A percentile compares a stretch with the other conserved stretches of the same genome.
Evolutionary conservation across 2,797 vertebrate genomes (phyloP).

Genomic region (Columba guinea): DNA sequence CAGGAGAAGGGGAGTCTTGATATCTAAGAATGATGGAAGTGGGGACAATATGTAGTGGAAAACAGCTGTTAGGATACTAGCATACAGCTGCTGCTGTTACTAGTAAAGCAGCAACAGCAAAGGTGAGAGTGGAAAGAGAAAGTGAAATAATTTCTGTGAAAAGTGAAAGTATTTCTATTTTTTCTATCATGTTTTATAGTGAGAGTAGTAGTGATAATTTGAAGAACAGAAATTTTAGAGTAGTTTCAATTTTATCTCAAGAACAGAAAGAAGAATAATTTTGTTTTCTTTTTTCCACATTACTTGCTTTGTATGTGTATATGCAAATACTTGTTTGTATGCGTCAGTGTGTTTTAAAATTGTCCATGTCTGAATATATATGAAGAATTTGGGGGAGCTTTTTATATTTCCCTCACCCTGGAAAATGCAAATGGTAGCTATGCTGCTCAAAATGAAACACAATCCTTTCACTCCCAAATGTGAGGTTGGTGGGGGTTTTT

Average conservation of each 20-base stretch:
- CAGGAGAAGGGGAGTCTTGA: neutral
- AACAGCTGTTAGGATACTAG: neutral
- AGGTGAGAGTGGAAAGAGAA: neutral
- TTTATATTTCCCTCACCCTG: neutral
- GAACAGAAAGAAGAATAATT: neutral
- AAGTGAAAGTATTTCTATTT: neutral
- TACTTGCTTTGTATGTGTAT: neutral
- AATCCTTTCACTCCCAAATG: neutral
- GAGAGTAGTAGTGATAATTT: neutral
- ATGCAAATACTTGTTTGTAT: neutral
- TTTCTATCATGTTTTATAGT: neutral
- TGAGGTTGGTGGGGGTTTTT: neutral
- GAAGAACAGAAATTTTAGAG: neutral
- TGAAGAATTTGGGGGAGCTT: neutral
- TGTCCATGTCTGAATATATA: neutral
- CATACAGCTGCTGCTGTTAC: neutral
- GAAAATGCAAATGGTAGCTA: neutral
- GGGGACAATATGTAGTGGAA: neutral
- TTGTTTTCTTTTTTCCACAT: neutral
- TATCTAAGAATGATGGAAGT: slow-evolving; percentile 41
- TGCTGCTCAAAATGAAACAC: neutral
- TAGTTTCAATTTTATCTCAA: neutral
- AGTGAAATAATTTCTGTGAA: neutral
- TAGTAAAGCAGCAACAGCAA: neutral
- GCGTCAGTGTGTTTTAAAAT: neutral